These are phyloP conservation scores for Oncorhynchus gorbuscha DNA, from an alignment of 2,113 vertebrate genomes.

Conservation along the genomic window DNA sequence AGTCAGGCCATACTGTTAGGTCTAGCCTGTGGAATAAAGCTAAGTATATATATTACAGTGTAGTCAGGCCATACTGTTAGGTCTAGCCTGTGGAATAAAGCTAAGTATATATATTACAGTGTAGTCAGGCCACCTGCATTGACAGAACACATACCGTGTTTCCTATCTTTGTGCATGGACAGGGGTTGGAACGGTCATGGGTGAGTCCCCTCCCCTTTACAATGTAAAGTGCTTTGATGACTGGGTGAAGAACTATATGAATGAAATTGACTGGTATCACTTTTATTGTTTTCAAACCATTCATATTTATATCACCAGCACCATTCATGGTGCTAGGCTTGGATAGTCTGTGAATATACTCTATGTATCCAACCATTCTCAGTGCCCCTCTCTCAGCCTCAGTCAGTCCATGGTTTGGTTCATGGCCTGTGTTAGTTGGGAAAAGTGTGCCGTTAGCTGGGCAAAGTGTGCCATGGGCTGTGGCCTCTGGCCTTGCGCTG, in stretches of 20 bases:
- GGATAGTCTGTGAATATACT: background rate
- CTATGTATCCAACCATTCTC: background rate
- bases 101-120: constrained; percentile 4
- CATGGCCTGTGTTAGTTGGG: background rate
- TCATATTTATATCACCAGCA: background rate
- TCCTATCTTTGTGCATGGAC: constrained; percentile 26
- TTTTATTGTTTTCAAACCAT: too few relatives aligned
- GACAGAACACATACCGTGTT: constrained; percentile 5
- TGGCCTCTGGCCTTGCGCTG: constrained; percentile 36
- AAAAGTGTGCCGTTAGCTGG: too few relatives aligned
- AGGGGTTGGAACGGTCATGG: constrained; percentile 21
- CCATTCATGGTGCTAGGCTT: background rate
- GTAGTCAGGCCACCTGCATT: constrained; percentile 59
- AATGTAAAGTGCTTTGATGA: too few relatives aligned
- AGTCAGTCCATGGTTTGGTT: background rate
- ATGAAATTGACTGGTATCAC: background rate
- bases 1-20: too few relatives aligned
- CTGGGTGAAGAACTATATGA: too few relatives aligned
- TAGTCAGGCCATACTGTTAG: constrained; percentile 55
- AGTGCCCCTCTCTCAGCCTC: background rate
- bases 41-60: too few relatives aligned
- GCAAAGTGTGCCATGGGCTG: constrained; percentile 21
- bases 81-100: constrained; percentile 45
- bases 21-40: too few relatives aligned
- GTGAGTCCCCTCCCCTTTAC: too few relatives aligned